These are phyloP conservation scores for Catocala nupta DNA, from an alignment of 2,888 invertebrate species.

Conservation along the genomic window DNA sequence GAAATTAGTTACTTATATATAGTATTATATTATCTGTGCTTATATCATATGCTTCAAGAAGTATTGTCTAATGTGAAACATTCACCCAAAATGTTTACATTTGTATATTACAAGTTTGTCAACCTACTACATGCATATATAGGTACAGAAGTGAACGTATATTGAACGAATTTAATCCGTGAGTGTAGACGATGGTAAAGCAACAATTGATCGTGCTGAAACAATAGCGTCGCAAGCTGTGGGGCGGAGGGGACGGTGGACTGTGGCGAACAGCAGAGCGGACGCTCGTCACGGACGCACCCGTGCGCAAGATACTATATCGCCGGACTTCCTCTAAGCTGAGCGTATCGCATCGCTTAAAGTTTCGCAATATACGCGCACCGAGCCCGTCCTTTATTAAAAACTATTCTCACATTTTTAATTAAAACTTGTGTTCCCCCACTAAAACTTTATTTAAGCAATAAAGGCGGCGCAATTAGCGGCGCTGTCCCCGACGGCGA, in stretches of 20 bases:
- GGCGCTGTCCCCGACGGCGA: conserved; percentile 86
- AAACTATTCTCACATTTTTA: conserved; percentile 88
- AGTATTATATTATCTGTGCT: no score
- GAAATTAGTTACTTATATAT: no score
- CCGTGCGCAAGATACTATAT: conserved; percentile 70
- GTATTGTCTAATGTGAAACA: no score
- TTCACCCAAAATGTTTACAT: no score
- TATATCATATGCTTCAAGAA: no score
- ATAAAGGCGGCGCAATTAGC: conserved; percentile 87
- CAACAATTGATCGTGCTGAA: conserved; percentile 27
- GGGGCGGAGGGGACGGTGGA: not conserved
- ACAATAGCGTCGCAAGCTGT: conserved; percentile 21
- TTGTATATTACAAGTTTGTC: no score
- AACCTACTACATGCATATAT: no score
- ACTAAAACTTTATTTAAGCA: conserved; percentile 88
- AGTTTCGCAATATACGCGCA: conserved; percentile 87
- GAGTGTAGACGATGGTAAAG: conserved; percentile 27
- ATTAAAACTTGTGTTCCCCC: conserved; percentile 87
- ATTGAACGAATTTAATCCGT: conserved; percentile 29
- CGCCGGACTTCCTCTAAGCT: conserved; percentile 83
- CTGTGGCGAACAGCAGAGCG: conserved; percentile 1
- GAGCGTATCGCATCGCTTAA: conserved; percentile 85
- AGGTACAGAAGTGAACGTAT: conserved; percentile 1
- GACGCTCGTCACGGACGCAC: conserved; percentile 40
- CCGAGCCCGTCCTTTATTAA: conserved; percentile 85